Base-by-base conservation (phyloP, 2,797 vertebrate species). In the Zenarchopterus dispar region DNA sequence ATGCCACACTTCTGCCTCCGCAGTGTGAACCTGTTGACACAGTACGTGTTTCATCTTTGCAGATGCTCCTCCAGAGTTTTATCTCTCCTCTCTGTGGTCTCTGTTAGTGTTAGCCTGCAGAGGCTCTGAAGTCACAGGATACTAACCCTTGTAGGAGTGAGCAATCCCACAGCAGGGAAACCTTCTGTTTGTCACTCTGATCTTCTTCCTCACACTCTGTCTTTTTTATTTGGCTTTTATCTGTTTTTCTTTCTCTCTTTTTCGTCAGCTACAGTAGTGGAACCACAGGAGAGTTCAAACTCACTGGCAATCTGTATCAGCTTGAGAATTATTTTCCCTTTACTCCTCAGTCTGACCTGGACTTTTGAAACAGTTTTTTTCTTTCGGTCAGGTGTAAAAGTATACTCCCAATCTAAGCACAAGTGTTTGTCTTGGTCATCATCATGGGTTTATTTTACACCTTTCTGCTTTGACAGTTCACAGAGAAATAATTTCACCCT, bases 81-180 rank as follows among this genome's bases (percentile, higher is more conserved):
- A 1, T 18, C 28, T 18, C 74, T 62, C 49, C 42, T 53, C 59
- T 76, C 58, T 57, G 55, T 24, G 13, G 49, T 31, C 28, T 31
- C 33, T 36, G 33, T 36, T 36, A 36, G 67, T 19, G 59, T 70
- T 36, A 45, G 55, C 61, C 72, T 63, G 71, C n/a, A 68, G 70
- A 76, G 43, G 26, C 56, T 55, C 55, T 22, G 43, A 26, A 56
- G 73, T 24, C 66, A 57, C 63, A 15, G 56, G 67, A 72, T 61
- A 11, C 49, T 43, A 60, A 55, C 57, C 67, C 39, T 62, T 9
- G 77, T 55, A 67, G 71, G 77, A 47, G 74, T 71, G 71, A 70
- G 9, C 24, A 13, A 31, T 82, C 76, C 67, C 66, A 24, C 41
- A 8, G 53, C 70, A 73, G 41, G 49, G 42, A 1, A 21, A 67